Conservation (phyloP, 2,888 invertebrate species). For the Thecophora atra region DNA sequence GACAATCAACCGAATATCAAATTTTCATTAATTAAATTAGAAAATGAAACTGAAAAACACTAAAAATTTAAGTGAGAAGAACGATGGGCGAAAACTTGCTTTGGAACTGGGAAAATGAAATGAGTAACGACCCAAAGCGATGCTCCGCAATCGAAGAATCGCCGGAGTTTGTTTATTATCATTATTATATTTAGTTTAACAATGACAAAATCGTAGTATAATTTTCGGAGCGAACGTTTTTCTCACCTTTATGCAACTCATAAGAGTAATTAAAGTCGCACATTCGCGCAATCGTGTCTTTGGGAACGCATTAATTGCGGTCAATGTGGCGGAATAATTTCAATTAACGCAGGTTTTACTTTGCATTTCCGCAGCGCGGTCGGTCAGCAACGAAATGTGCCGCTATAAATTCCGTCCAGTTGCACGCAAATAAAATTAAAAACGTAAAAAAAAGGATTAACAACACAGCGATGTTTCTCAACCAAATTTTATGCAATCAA, state of each 20-base stretch:
- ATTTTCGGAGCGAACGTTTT: neutral
- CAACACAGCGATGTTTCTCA: slow-evolving; percentile 16
- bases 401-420: slow-evolving; percentile 27
- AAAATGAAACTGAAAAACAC: too few species aligned
- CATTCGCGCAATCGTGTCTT: slow-evolving; percentile 16
- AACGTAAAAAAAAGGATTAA: slow-evolving; percentile 4
- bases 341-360: slow-evolving; percentile 39
- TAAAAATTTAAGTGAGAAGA: too few species aligned
- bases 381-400: slow-evolving; percentile 4
- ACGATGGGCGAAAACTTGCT: too few species aligned
- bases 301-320: slow-evolving; percentile 37
- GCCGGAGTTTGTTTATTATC: too few species aligned
- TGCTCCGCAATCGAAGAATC: too few species aligned
- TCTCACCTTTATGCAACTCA: neutral
- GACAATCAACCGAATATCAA: too few species aligned
- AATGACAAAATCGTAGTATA: too few species aligned
- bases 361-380: slow-evolving; percentile 28
- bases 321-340: slow-evolving; percentile 38
- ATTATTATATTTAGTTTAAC: too few species aligned
- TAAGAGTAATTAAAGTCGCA: slow-evolving; percentile 26
- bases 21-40: too few species aligned
- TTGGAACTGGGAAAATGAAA: too few species aligned
- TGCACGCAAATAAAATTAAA: slow-evolving; percentile 17
- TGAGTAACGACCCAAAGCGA: too few species aligned
- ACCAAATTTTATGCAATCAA: slow-evolving; percentile 39